Evolutionary conservation across 2,113 vertebrate genomes (phyloP).

Genomic region (Noturus placidus): DNA sequence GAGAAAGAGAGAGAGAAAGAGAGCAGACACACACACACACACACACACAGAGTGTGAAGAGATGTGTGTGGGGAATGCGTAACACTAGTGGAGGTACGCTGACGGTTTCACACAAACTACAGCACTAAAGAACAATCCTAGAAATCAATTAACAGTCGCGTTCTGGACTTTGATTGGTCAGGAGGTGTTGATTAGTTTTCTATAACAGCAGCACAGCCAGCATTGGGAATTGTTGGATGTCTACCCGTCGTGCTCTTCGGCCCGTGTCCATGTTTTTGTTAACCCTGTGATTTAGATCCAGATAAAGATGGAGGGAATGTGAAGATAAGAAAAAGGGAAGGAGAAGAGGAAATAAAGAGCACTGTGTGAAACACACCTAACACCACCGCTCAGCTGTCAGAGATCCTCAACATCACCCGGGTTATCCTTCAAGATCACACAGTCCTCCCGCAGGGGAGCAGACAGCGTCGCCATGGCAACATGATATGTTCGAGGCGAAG

Average conservation of each 20-base stretch:
- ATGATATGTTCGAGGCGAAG: constrained; percentile 39
- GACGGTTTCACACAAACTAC: constrained; percentile 42
- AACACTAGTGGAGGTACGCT: constrained; percentile 48
- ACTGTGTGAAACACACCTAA: not conserved
- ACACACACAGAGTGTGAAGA: not conserved
- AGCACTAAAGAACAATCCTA: not conserved
- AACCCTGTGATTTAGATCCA: not conserved
- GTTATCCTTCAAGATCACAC: not conserved
- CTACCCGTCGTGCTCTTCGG: no score
- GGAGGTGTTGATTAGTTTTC: not conserved
- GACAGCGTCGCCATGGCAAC: constrained; percentile 64
- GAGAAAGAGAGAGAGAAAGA: no score
- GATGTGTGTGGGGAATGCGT: constrained; percentile 59
- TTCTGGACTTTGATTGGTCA: not conserved
- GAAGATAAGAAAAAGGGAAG: constrained; percentile 13
- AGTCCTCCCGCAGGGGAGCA: constrained; percentile 37
- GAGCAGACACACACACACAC: not conserved
- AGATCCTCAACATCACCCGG: not conserved
- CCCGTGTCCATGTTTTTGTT: not conserved
- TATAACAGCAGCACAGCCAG: not conserved
- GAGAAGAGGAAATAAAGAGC: constrained; percentile 51
- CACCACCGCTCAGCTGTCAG: not conserved
- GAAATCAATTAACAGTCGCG: not conserved
- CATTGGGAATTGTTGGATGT: no score
- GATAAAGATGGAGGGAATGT: not conserved